Evolutionary conservation across 53 echinoderm and acorn worm species (phyloP).

Genomic region (Mesocentrotus franciscanus): DNA sequence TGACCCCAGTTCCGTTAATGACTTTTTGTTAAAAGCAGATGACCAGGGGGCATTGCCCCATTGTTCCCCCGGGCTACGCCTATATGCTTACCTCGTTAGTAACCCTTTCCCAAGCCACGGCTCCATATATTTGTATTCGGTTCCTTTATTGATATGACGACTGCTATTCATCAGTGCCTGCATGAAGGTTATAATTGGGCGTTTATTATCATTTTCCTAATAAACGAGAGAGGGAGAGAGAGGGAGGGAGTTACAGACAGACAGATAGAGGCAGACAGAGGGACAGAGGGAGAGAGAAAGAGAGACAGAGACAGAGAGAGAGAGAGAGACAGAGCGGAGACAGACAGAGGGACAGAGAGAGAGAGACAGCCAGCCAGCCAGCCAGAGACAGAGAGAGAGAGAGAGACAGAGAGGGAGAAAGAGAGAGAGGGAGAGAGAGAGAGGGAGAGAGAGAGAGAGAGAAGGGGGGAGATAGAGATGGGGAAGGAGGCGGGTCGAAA

Average conservation of each 20-base stretch:
- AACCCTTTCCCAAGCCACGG: constrained; percentile 94
- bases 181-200: neutral
- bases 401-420: too few relatives aligned
- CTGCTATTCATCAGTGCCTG: constrained; percentile 81
- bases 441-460: too few relatives aligned
- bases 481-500: neutral
- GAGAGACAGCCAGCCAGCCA: too few relatives aligned
- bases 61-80: neutral
- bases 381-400: too few relatives aligned
- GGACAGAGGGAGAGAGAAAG: too few relatives aligned
- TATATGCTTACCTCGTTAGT: constrained; percentile 80
- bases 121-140: constrained; percentile 80
- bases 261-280: too few relatives aligned
- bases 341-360: too few relatives aligned
- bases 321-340: neutral
- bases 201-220: neutral
- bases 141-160: constrained; percentile 84
- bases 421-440: neutral
- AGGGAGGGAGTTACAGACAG: neutral
- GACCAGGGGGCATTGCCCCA: neutral
- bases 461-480: too few relatives aligned
- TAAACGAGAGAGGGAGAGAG: neutral
- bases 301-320: neutral
- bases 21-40: too few relatives aligned
- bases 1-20: too few relatives aligned